Conservation (phyloP, 2,888 invertebrate genomes). For the Drosophila incognita region DNA sequence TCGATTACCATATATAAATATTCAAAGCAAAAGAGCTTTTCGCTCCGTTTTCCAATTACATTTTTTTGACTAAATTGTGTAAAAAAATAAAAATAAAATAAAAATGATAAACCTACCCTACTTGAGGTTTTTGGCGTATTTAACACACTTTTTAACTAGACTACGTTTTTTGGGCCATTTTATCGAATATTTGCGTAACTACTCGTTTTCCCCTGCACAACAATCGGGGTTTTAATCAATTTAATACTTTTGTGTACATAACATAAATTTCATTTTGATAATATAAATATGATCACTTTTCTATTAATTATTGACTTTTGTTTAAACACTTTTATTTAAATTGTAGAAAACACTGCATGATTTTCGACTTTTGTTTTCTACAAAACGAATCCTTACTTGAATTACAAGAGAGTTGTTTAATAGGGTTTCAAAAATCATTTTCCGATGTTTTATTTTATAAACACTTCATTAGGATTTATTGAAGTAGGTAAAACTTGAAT, state of each 20-base stretch:
- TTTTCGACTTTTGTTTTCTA: not conserved
- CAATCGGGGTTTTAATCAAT: conserved; percentile 25
- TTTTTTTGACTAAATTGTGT: conserved; percentile 53
- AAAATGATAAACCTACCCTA: conserved; percentile 36
- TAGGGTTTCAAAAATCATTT: not conserved
- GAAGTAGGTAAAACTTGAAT: not conserved
- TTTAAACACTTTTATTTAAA: not conserved
- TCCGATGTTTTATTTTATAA: not conserved
- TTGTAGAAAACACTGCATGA: not conserved
- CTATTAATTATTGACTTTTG: not conserved
- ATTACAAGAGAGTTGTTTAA: not conserved
- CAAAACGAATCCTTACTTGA: not conserved
- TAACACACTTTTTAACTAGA: conserved; percentile 38
- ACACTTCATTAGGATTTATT: not conserved
- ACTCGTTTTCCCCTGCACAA: conserved; percentile 30
- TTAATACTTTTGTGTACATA: conserved; percentile 17
- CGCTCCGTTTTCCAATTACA: conserved; percentile 17
- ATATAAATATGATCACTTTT: not conserved
- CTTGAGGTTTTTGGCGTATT: conserved; percentile 53
- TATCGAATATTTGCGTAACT: conserved; percentile 20
- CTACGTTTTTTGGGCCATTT: conserved; percentile 40
- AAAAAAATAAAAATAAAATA: conserved; percentile 26
- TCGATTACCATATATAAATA: conserved; percentile 48
- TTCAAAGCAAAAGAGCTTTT: conserved; percentile 46
- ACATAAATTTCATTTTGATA: conserved; percentile 1